These are phyloP conservation scores for Pogonus chalceus DNA, from an alignment of 1,140 invertebrate genomes.

Conservation along the genomic window DNA sequence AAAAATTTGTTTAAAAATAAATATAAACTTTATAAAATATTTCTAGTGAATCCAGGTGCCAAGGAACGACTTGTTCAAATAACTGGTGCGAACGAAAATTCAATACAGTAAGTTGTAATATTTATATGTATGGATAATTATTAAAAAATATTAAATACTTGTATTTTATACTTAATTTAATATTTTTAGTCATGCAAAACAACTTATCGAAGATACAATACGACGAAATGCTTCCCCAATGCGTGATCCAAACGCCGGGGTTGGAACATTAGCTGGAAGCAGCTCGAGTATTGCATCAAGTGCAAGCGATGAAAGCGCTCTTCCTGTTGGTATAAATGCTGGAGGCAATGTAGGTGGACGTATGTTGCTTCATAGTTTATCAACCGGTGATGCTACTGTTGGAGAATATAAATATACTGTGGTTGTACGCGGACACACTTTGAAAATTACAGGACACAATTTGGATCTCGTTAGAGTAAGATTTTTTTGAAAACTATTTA, in stretches of 20 bases:
- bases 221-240: slow-evolving; percentile 84
- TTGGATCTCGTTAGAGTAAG: slow-evolving; percentile 71
- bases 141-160: not conserved
- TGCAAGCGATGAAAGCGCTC: slow-evolving; percentile 57
- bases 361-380: slow-evolving; percentile 64
- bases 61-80: slow-evolving; percentile 89
- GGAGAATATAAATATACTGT: slow-evolving; percentile 82
- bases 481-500: slow-evolving; percentile 12
- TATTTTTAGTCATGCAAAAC: slow-evolving; percentile 66
- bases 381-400: slow-evolving; percentile 70
- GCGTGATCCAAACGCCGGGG: slow-evolving; percentile 40
- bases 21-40: no score
- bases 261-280: slow-evolving; percentile 48
- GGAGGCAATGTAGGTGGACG: slow-evolving; percentile 22
- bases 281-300: slow-evolving; percentile 60
- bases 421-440: slow-evolving; percentile 62
- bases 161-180: slow-evolving; percentile 11
- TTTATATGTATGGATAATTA: slow-evolving; percentile 9
- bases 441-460: slow-evolving; percentile 76
- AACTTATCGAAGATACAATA: slow-evolving; percentile 86
- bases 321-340: slow-evolving; percentile 24
- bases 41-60: slow-evolving; percentile 79
- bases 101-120: slow-evolving; percentile 75
- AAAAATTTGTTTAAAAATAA: no score
- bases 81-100: slow-evolving; percentile 81